Base-by-base conservation (phyloP, 1,140 invertebrate species). In the Drosophila pseudoananassae region DNA sequence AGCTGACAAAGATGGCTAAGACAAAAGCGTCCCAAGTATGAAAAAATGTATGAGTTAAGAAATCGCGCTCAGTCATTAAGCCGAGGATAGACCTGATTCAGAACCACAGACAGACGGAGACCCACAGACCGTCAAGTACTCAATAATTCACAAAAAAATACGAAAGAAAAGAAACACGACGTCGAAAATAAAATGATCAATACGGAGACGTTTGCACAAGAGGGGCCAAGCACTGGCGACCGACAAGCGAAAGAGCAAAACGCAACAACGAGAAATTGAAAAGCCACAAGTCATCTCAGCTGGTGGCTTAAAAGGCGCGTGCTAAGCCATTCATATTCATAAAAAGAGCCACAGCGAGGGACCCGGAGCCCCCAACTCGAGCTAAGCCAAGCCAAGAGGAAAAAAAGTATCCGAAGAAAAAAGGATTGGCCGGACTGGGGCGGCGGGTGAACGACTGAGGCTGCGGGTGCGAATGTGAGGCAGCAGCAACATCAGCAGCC, bases 241-340 rank as follows among this genome's bases (percentile, higher is more conserved):
- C 69, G 66, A 82, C 79, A 83, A 80, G 77, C 56, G 70, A 79
- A 59, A 79, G 70, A 79, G 69, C 58, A 71, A 71, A 57, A 63
- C 56, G 73, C 64, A 69, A 85, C 71, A 80, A 82, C 83, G 81
- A 88, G 79, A 88, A 88, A 81, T 88, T 88, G 83, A 89, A 88
- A 88, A 90, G 80, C 76, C 84, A 89, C 84, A 88, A 88, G 84
- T 88, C 84, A 88, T 88, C 84, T 89, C 84, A 88, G 84, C 84
- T 88, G 84, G 84, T 88, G 84, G 84, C 84, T 84, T 88, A 88
- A 88, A 88, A 88, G 84, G 84, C 84, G 84, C 84, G 84, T 88
- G 84, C 84, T 88, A 88, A 88, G 84, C 84, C 84, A 88, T 88
- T 88, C 84, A 88, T 89, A 88, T 88, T 88, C 83, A 88, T 88